Evolutionary conservation across 1,140 invertebrate genomes (phyloP).

Genomic region (Macrosteles quadrilineatus): DNA sequence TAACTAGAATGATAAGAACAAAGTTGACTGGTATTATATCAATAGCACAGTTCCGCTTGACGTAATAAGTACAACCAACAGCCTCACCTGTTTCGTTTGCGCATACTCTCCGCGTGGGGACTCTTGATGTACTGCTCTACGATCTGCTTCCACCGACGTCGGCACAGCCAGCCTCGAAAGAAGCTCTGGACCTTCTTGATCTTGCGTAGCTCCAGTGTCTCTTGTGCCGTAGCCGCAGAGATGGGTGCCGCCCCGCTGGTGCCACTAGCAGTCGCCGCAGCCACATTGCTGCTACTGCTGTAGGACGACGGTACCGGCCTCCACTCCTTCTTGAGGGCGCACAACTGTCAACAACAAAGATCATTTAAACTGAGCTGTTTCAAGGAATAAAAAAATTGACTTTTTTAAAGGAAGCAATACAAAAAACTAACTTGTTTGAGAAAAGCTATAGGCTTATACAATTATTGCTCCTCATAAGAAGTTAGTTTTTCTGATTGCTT

Average conservation of each 20-base stretch:
- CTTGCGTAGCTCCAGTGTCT: constrained; percentile 76
- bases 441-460: no score
- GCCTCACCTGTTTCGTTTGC: constrained; percentile 82
- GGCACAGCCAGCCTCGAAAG: constrained; percentile 90
- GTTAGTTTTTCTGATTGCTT: no score
- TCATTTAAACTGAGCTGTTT: neutral
- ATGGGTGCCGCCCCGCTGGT: constrained; percentile 35
- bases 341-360: constrained; percentile 61
- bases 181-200: constrained; percentile 96
- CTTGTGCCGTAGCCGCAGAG: constrained; percentile 49
- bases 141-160: constrained; percentile 93
- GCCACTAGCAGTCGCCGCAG: constrained; percentile 26
- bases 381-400: no score
- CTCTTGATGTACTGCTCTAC: constrained; percentile 95
- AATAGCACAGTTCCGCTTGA: no score
- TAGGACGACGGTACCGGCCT: constrained; percentile 53
- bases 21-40: no score
- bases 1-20: no score
- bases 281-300: constrained; percentile 38
- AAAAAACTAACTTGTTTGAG: no score
- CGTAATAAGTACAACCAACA: no score
- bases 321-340: constrained; percentile 78
- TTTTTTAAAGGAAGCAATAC: no score
- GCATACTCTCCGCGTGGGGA: constrained; percentile 92
- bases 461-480: no score